Percentiles rank a stretch among this genome's conserved stretches.
phyloP scores from a whole-genome alignment of 2,113 vertebrate genomes.

The Corythoichthys intestinalis region DNA sequence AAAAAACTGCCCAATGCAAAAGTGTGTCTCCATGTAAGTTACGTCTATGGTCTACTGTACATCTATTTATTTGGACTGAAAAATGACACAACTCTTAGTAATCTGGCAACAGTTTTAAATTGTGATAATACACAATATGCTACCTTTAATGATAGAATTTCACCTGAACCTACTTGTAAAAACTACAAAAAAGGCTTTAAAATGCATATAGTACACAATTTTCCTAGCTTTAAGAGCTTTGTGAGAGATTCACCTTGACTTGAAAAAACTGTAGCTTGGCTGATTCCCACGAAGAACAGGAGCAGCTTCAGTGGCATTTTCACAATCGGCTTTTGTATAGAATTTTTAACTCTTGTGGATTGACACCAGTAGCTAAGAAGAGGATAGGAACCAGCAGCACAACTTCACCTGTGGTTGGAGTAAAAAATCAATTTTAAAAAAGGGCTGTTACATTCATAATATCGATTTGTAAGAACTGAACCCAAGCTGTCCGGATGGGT shows the following conservation, averaged over 20 bases:
- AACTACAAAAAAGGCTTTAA: not conserved
- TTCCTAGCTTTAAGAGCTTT: not conserved
- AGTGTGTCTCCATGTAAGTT: too few species aligned
- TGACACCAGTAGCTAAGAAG: conserved; percentile 28
- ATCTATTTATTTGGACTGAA: not conserved
- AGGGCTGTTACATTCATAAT: not conserved
- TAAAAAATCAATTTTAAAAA: not conserved
- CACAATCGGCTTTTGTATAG: conserved; percentile 26
- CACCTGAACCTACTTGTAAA: not conserved
- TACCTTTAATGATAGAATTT: not conserved
- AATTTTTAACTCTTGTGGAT: conserved; percentile 50
- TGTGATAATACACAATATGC: not conserved
- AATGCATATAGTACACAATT: not conserved
- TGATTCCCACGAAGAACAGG: conserved; percentile 57
- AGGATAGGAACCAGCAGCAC: conserved; percentile 6
- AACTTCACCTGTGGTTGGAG: conserved; percentile 10
- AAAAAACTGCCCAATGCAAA: too few species aligned
- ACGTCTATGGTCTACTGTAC: too few species aligned
- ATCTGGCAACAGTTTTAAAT: not conserved
- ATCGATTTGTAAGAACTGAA: not conserved
- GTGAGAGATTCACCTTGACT: conserved; percentile 59
- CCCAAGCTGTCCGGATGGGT: not conserved
- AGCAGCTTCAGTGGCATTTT: conserved; percentile 57
- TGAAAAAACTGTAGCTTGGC: conserved; percentile 32
- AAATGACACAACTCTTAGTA: not conserved